Evolutionary conservation across 2,888 invertebrate genomes (phyloP).

Genomic region (Aradus depressus): DNA sequence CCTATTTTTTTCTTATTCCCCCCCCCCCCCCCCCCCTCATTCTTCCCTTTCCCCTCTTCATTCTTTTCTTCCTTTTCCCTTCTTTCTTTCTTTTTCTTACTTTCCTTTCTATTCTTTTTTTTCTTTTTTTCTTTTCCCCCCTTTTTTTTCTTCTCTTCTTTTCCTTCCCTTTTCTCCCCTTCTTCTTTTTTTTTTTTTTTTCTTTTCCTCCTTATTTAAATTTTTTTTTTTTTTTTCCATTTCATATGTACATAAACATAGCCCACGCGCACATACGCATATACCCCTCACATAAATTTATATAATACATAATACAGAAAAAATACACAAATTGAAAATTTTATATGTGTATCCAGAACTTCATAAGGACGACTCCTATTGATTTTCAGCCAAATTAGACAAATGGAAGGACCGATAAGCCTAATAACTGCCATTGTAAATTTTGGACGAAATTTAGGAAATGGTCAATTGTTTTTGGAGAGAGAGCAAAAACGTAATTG

Average conservation of each 20-base stretch:
- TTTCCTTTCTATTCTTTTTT: background rate
- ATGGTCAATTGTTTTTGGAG: too few species aligned
- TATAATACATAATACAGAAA: background rate
- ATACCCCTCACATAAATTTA: background rate
- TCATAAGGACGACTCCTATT: too few species aligned
- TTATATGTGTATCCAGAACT: too few species aligned
- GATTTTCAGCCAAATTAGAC: too few species aligned
- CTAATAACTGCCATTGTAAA: too few species aligned
- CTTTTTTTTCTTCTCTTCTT: background rate
- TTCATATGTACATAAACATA: too few species aligned
- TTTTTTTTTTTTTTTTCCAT: too few species aligned
- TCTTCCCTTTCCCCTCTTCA: background rate
- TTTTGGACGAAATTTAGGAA: too few species aligned
- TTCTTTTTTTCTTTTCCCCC: constrained; percentile 1
- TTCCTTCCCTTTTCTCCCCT: background rate
- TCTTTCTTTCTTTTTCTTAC: background rate
- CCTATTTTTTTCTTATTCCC: constrained; percentile 27
- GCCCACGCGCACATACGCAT: too few species aligned
- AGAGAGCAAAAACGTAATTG: too few species aligned
- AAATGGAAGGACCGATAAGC: too few species aligned
- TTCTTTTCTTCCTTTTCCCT: constrained; percentile 16
- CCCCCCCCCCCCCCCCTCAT: constrained; percentile 22
- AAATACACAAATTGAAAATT: too few species aligned
- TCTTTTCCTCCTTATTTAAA: background rate
- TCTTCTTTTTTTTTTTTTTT: background rate